Evolutionary conservation across 2,797 vertebrate species (phyloP), one percentile per base, ranked within the genome.

Genomic region (Champsocephalus esox): DNA sequence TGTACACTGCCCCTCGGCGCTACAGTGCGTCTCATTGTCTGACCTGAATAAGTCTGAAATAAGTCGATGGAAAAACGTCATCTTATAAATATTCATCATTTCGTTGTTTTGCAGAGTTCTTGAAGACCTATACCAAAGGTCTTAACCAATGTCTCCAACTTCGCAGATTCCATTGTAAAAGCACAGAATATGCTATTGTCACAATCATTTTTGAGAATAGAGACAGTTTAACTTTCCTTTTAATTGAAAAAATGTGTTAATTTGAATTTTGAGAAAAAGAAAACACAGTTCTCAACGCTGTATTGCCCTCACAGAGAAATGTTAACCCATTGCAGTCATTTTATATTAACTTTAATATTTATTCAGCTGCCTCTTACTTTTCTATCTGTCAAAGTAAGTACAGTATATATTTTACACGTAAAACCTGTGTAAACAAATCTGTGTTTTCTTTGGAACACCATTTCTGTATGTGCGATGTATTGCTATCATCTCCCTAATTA

Each of bases 1-100:
- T 2, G 32, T 70, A 14, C 16, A 17, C 62, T 12, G 48, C 60
- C 49, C 68, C 51, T 63, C 19, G 9, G 65, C 0, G 5, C 48
- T 49, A 49, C 57, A 54, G 64, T 48, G 70, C 69, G 75, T 79
- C 78, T 81, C 81, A 79, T 48, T 68, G 79, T 44, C 77, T 82
- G 84, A 82, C 77, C 82, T 78, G 44, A 70, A 63, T 51, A 76
- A 63, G 73, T 63, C 71, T 66, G 46, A 82, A 80, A 71, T 54
- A 70, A 74, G 82, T 81, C 79, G 81, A 12, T 13, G 61, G 73
- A 63, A 63, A 63, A 67, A 62, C 14, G 32, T 66, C 10, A 68
- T 50, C 17, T 52, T 46, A 11, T 34, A 10, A 24, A 24, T 16
- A 24, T 16, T 14, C 44, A 14, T 4, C 62, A 62, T 51, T 54